Evolutionary conservation across 2,113 vertebrate genomes (phyloP).

Genomic region (Rhadina sibilatrix): DNA sequence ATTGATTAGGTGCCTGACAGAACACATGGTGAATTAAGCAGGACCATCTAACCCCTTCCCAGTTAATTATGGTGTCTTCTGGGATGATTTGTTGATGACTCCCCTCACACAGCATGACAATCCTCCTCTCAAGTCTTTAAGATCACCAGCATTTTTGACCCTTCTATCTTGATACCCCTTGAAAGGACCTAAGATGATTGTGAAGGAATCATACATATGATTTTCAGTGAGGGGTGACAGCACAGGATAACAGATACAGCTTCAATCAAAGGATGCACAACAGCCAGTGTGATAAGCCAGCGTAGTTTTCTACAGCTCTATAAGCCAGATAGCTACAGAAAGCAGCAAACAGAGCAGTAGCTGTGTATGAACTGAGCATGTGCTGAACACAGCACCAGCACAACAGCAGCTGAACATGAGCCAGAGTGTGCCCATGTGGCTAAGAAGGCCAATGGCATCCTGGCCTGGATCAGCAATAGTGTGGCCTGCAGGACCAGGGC

Average conservation of each 20-base stretch:
- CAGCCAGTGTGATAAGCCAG: neutral
- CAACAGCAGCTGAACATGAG: neutral
- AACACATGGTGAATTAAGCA: neutral
- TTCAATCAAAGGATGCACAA: neutral
- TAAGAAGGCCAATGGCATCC: neutral
- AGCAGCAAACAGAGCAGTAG: neutral
- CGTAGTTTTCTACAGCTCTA: neutral
- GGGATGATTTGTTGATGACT: neutral
- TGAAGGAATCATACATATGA: neutral
- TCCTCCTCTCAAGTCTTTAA: neutral
- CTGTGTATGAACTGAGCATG: neutral
- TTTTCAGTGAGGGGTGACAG: neutral
- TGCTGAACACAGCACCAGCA: neutral
- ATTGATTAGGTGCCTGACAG: neutral
- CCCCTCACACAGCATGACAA: neutral
- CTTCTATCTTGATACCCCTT: neutral
- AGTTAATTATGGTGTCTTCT: neutral
- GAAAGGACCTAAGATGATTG: neutral
- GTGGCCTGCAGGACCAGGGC: neutral
- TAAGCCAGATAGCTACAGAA: neutral
- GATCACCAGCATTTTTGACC: neutral
- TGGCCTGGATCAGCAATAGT: rapidly evolving
- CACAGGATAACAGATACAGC: neutral
- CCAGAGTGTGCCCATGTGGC: neutral
- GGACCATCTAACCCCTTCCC: neutral